A percentile compares a stretch with the other conserved stretches of the same genome.
These are phyloP conservation scores for Phrynosoma platyrhinos DNA, from an alignment of 2,113 vertebrate genomes.

Conservation along the genomic window DNA sequence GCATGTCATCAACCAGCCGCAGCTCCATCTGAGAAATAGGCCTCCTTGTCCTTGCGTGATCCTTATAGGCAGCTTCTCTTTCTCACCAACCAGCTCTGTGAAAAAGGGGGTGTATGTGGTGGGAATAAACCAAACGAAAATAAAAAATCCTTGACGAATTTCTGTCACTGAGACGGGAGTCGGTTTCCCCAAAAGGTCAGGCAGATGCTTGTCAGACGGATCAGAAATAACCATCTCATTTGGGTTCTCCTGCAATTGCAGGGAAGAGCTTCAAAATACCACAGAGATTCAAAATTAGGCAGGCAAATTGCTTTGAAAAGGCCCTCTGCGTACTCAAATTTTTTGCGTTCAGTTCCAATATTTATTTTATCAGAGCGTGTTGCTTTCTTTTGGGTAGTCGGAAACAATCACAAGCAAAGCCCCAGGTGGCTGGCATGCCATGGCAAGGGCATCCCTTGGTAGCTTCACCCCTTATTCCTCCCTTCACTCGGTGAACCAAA, in stretches of 20 bases:
- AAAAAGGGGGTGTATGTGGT: no score
- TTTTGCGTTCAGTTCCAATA: neutral
- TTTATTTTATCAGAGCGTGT: neutral
- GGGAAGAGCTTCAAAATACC: slow-evolving; percentile 10
- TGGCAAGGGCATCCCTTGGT: neutral
- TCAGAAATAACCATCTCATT: slow-evolving; percentile 33
- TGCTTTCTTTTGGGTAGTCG: neutral
- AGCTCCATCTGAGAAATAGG: neutral
- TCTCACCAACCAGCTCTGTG: neutral
- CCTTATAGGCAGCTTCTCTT: neutral
- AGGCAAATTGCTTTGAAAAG: slow-evolving; percentile 12
- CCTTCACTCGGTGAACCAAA: no score
- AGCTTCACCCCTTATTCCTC: no score
- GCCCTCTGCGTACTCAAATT: neutral
- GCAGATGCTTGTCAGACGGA: slow-evolving; percentile 24
- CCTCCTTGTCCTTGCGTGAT: neutral
- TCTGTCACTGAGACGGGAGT: slow-evolving; percentile 7
- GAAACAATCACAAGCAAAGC: neutral
- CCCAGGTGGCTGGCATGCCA: no score
- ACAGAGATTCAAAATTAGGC: slow-evolving; percentile 9
- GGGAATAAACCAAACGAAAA: neutral
- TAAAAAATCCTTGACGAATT: neutral
- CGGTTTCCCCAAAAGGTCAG: slow-evolving; percentile 19
- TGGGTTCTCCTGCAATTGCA: neutral
- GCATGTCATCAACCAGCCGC: no score